These are phyloP conservation scores for Formica aserva DNA, from an alignment of 2,888 invertebrate species.

Conservation along the genomic window DNA sequence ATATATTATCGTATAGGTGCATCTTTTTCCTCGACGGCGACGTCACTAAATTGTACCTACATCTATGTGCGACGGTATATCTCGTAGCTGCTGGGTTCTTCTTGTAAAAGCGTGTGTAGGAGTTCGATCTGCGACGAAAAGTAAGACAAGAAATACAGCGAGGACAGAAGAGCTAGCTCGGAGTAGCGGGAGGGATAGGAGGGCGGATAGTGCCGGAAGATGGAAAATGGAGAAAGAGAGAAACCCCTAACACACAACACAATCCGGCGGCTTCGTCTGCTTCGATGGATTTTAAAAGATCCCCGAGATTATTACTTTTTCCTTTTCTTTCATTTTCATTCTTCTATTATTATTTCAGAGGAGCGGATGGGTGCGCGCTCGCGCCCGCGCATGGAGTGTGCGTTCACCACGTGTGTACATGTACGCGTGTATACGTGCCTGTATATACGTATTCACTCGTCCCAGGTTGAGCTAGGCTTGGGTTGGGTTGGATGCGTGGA, in stretches of 20 bases:
- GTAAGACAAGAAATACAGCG: slow-evolving; percentile 43
- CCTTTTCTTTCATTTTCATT: slow-evolving; percentile 83
- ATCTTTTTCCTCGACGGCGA: slow-evolving; percentile 9
- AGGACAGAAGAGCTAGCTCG: slow-evolving; percentile 13
- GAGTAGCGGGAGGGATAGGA: slow-evolving; percentile 40
- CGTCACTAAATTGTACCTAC: slow-evolving; percentile 36
- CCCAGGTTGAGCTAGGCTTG: slow-evolving; percentile 76
- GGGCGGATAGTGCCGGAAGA: slow-evolving; percentile 59
- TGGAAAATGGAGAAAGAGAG: slow-evolving; percentile 68
- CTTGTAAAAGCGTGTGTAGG: slow-evolving; percentile 57
- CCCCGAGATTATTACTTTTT: slow-evolving; percentile 86
- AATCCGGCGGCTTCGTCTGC: slow-evolving; percentile 85
- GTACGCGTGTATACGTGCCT: slow-evolving; percentile 42
- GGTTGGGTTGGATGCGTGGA: slow-evolving; percentile 82
- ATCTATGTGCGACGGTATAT: slow-evolving; percentile 38
- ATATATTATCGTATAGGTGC: slow-evolving; percentile 53
- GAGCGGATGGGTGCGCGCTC: slow-evolving; percentile 70
- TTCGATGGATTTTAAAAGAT: slow-evolving; percentile 86
- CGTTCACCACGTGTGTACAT: slow-evolving; percentile 52
- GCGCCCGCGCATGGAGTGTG: slow-evolving; percentile 58
- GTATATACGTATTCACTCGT: slow-evolving; percentile 67
- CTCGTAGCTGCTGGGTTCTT: slow-evolving; percentile 59
- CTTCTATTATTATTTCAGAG: slow-evolving; percentile 83
- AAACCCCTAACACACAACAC: slow-evolving; percentile 83
- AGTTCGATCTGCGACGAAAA: slow-evolving; percentile 26